These are phyloP conservation scores for Drosophila busckii DNA, from an alignment of 1,140 invertebrate species.

Conservation along the genomic window DNA sequence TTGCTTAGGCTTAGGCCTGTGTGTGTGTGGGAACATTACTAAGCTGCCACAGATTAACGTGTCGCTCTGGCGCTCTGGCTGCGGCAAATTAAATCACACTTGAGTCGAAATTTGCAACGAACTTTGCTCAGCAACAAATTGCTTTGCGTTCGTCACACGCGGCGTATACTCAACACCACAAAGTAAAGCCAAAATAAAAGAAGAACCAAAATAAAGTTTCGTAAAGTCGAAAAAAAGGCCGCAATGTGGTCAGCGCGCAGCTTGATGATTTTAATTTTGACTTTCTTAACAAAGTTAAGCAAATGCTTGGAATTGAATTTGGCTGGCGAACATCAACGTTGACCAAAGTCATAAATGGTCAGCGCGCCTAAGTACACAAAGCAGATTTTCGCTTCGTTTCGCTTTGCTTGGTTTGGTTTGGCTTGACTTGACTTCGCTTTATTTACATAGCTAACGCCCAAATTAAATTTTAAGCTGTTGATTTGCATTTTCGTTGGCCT, in stretches of 20 bases:
- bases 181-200: too few relatives aligned
- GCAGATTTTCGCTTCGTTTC: neutral
- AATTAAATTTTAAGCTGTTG: slow-evolving; percentile 77
- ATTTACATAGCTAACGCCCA: slow-evolving; percentile 63
- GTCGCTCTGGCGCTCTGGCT: slow-evolving; percentile 28
- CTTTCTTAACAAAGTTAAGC: slow-evolving; percentile 74
- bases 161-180: slow-evolving; percentile 49
- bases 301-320: slow-evolving; percentile 70
- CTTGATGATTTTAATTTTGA: slow-evolving; percentile 64
- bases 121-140: slow-evolving; percentile 33
- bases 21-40: too few relatives aligned
- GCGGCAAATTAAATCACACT: slow-evolving; percentile 76
- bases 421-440: slow-evolving; percentile 14
- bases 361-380: slow-evolving; percentile 62
- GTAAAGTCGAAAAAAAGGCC: slow-evolving; percentile 29
- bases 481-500: slow-evolving; percentile 73
- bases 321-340: slow-evolving; percentile 35
- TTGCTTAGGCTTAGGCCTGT: slow-evolving; percentile 55
- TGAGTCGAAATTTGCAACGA: slow-evolving; percentile 51
- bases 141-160: slow-evolving; percentile 40
- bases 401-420: neutral
- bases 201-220: too few relatives aligned
- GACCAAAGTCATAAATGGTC: slow-evolving; percentile 59
- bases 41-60: slow-evolving; percentile 37
- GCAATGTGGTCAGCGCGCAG: slow-evolving; percentile 41